These are phyloP conservation scores for Cyrtorhinus lividipennis DNA, from an alignment of 1,140 invertebrate species.

Conservation along the genomic window DNA sequence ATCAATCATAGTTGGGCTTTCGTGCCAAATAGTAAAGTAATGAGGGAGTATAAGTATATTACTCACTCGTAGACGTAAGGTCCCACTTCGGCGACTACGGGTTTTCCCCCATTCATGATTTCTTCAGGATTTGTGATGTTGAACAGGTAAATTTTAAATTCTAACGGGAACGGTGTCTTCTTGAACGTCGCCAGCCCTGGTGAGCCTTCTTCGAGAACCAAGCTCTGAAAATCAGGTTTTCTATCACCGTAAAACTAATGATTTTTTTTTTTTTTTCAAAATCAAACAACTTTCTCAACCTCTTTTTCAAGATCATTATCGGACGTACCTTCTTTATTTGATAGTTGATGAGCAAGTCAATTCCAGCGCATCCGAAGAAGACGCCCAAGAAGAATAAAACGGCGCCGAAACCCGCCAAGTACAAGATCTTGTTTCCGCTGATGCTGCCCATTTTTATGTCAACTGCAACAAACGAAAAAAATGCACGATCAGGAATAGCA, in stretches of 20 bases:
- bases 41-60: too few relatives aligned
- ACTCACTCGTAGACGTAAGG: constrained; percentile 30
- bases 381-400: neutral
- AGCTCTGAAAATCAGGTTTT: constrained; percentile 11
- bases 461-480: neutral
- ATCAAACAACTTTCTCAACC: neutral
- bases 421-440: neutral
- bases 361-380: neutral
- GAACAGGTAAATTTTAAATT: constrained; percentile 45
- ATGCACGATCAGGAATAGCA: too few relatives aligned
- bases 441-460: neutral
- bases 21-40: too few relatives aligned
- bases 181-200: neutral
- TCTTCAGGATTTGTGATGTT: constrained; percentile 46
- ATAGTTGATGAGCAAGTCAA: neutral
- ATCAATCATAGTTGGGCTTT: too few relatives aligned
- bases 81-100: constrained; percentile 34
- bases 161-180: constrained; percentile 31
- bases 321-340: neutral
- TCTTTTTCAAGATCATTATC: neutral
- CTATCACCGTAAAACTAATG: neutral
- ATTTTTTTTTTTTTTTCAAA: neutral
- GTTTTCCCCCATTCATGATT: constrained; percentile 33
- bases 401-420: neutral
- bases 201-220: constrained; percentile 9